phyloP scores from a whole-genome alignment of 1,140 invertebrate genomes.

The Cyclargus thomasi region DNA sequence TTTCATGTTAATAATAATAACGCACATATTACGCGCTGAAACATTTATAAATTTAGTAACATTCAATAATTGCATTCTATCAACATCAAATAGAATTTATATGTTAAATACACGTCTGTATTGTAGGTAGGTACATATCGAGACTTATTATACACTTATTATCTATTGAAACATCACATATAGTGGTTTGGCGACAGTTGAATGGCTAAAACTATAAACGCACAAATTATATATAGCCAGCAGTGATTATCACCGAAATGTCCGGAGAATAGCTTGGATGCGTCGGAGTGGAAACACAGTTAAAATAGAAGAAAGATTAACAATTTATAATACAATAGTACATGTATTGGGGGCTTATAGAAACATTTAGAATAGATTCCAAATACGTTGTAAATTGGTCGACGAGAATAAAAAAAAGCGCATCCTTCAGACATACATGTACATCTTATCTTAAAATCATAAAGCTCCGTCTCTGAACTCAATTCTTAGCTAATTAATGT shows the following conservation, averaged over 20 bases:
- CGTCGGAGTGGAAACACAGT: no score
- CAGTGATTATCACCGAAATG: no score
- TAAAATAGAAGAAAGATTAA: no score
- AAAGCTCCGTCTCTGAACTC: no score
- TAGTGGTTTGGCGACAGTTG: neutral
- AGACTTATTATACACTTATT: neutral
- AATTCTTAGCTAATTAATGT: no score
- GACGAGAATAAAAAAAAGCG: no score
- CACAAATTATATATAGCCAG: no score
- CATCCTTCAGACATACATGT: no score
- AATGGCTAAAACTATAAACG: neutral
- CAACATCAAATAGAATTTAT: slow-evolving; percentile 9
- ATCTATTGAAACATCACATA: neutral
- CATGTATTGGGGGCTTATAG: neutral
- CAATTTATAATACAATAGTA: neutral
- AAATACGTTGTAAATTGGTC: neutral
- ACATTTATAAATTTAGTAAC: slow-evolving; percentile 12
- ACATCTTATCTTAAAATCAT: no score
- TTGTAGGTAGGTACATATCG: neutral
- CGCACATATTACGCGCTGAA: no score
- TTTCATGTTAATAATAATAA: no score
- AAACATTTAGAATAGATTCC: neutral
- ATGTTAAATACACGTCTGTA: neutral
- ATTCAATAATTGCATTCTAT: slow-evolving; percentile 12
- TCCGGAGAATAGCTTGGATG: no score